Evolutionary conservation across 1,140 invertebrate species (phyloP).

Genomic region (Battus philenor): DNA sequence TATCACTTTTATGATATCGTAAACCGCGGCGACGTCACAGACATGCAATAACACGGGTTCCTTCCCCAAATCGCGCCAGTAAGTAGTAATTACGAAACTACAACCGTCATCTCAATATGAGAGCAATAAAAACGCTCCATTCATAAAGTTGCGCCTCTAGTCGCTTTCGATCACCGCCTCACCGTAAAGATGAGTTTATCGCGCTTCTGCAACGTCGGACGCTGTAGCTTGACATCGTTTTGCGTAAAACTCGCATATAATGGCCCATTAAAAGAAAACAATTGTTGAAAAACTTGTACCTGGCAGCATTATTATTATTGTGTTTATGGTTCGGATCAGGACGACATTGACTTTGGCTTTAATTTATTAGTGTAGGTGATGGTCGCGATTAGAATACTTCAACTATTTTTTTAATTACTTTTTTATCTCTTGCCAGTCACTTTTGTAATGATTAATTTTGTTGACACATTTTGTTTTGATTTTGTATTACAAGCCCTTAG

Average conservation of each 20-base stretch:
- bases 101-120: slow-evolving; percentile 60
- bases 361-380: no score
- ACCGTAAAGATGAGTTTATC: slow-evolving; percentile 70
- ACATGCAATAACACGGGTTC: slow-evolving; percentile 62
- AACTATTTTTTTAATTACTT: no score
- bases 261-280: slow-evolving; percentile 73
- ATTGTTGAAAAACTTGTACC: slow-evolving; percentile 75
- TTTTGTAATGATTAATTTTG: no score
- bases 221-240: slow-evolving; percentile 74
- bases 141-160: slow-evolving; percentile 56
- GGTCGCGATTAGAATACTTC: no score
- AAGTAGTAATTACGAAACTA: slow-evolving; percentile 60
- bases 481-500: no score
- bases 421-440: no score
- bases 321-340: slow-evolving; percentile 65
- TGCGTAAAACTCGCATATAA: slow-evolving; percentile 73
- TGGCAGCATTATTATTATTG: slow-evolving; percentile 70
- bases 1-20: slow-evolving; percentile 71
- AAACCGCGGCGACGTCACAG: slow-evolving; percentile 55
- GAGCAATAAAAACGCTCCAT: slow-evolving; percentile 67
- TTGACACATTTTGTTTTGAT: no score
- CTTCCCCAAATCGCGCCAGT: slow-evolving; percentile 58
- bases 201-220: slow-evolving; percentile 61
- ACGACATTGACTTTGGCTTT: slow-evolving; percentile 74
- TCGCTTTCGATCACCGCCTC: slow-evolving; percentile 63